Evolutionary conservation across 2,797 vertebrate genomes (phyloP).

Genomic region (Centroberyx gerrardi): DNA sequence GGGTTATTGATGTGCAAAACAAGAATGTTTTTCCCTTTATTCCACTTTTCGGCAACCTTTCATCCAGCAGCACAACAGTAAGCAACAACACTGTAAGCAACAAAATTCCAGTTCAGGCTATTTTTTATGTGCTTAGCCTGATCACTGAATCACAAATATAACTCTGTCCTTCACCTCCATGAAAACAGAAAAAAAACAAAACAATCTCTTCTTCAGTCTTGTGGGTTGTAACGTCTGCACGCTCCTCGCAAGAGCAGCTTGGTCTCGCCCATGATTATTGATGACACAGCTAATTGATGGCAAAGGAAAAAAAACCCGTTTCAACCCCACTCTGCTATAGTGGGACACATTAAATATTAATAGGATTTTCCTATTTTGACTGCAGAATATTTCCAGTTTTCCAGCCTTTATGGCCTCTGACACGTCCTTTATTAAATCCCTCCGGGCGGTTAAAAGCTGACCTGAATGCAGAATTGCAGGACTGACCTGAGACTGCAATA

Average conservation of each 20-base stretch:
- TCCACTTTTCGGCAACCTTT: too few species aligned
- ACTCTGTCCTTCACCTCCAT: neutral
- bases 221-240: neutral
- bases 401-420: constrained; percentile 59
- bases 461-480: constrained; percentile 60
- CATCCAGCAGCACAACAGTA: constrained; percentile 3
- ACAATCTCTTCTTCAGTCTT: neutral
- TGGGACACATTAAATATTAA: constrained; percentile 64
- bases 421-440: constrained; percentile 70
- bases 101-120: neutral
- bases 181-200: neutral
- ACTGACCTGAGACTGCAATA: constrained; percentile 54
- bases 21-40: too few species aligned
- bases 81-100: too few species aligned
- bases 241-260: neutral
- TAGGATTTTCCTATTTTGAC: constrained; percentile 62
- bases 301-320: constrained; percentile 32
- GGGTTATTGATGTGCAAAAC: too few species aligned
- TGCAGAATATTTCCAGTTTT: constrained; percentile 59
- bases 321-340: constrained; percentile 33
- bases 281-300: constrained; percentile 59
- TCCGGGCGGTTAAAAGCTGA: constrained; percentile 57
- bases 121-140: too few species aligned
- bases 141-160: neutral
- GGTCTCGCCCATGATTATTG: constrained; percentile 34